Evolutionary conservation across 2,797 vertebrate genomes (phyloP), one percentile per base, ranked within the genome.

Genomic region (Philypnodon macrostomus): DNA sequence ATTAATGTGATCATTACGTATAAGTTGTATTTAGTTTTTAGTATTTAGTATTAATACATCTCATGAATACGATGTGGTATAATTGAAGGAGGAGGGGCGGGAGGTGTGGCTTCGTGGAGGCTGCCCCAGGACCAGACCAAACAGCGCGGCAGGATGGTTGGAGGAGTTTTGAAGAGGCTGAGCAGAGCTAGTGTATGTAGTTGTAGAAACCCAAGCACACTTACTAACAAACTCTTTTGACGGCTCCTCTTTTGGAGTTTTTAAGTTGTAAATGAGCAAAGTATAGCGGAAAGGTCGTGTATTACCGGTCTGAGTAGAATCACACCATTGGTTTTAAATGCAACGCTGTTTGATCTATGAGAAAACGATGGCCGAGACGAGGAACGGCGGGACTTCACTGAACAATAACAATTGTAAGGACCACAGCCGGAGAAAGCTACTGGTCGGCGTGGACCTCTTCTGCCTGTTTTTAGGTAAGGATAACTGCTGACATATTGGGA

Each of bases 401-500:
- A 93, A 90, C 87, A 93, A 90, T 80, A 90, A 88, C 21, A 84
- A 85, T 80, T 89, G 91, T 63, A 88, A 92, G 66, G 85, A 89
- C 57, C 87, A 89, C 88, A 89, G 90, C 89, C 85, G 92, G 88
- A 93, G 91, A 53, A 92, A 87, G 77, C 65, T 96, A 59, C 92
- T 97, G 69, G 77, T 96, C 73, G 91, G 91, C 54, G 89, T 96
- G 75, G 94, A 97, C 46, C 88, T 94, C 48, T 93, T 96, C 90
- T 97, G 95, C 78, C 62, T 96, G 53, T 87, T 96, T 63, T 63
- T 97, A 79, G 94, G 95, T 97, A 80, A 93, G 74, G 41, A 15
- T 23, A 10, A 7, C 1, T 10, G 31, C 31, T 41, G 8, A 7
- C 13, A 15, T 3, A 19, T 26, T 33, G 5, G n/a, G 1, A 4